Conservation (phyloP, 2,113 vertebrate genomes). For the Tragulus kanchil region DNA sequence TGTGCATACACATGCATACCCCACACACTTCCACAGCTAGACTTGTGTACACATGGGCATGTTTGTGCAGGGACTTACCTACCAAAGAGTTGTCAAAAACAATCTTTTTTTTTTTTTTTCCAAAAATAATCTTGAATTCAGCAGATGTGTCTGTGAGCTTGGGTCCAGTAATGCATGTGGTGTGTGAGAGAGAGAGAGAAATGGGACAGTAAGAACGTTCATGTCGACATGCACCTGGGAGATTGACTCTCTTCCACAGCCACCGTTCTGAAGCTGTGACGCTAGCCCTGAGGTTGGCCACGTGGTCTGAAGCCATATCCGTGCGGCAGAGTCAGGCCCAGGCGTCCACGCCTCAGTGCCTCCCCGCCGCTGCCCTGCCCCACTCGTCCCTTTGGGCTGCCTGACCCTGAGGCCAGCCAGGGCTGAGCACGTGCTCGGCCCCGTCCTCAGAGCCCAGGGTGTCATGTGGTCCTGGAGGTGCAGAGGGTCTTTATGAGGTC, state of each 20-base stretch:
- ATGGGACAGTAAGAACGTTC: not conserved
- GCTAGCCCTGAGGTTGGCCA: not conserved
- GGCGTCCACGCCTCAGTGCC: not conserved
- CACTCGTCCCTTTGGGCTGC: too few relatives aligned
- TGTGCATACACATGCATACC: not conserved
- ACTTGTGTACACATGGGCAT: not conserved
- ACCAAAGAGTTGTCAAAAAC: not conserved
- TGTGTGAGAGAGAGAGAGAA: not conserved
- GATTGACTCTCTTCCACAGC: not conserved
- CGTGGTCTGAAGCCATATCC: accelerated
- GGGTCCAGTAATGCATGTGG: not conserved
- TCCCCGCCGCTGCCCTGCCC: too few relatives aligned
- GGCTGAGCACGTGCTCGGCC: not conserved
- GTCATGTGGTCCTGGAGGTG: not conserved
- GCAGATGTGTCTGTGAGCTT: not conserved
- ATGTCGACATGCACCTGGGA: not conserved
- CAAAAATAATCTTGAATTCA: not conserved
- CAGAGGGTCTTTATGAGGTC: not conserved
- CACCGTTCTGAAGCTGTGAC: not conserved
- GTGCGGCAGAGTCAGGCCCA: not conserved
- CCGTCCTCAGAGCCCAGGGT: not conserved
- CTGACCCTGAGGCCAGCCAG: not conserved
- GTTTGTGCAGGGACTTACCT: not conserved
- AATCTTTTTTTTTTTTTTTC: too few relatives aligned
- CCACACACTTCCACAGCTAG: too few relatives aligned